phyloP scores from a whole-genome alignment of 2,797 vertebrate genomes.

The Pseudocheirus occidentalis region DNA sequence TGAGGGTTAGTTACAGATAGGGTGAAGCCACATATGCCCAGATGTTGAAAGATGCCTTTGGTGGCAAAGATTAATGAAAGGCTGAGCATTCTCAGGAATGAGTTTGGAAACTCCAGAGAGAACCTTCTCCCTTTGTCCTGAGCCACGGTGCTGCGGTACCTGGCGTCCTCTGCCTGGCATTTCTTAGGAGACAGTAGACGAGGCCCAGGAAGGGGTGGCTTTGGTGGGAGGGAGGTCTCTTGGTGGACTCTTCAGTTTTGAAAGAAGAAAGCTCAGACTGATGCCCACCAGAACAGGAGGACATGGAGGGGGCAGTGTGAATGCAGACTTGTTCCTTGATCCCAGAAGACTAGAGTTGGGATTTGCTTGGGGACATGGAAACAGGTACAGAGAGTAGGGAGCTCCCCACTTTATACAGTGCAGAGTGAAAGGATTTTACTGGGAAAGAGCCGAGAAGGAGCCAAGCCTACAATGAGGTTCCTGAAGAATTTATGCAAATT shows the following conservation, averaged over 20 bases:
- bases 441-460: background rate
- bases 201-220: background rate
- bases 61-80: background rate
- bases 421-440: background rate
- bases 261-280: background rate
- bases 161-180: background rate
- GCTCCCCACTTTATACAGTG: background rate
- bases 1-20: background rate
- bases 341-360: background rate
- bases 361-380: background rate
- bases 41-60: too few relatives aligned
- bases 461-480: background rate
- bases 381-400: background rate
- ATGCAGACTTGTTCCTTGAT: background rate
- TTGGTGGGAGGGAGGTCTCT: background rate
- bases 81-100: background rate
- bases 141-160: background rate
- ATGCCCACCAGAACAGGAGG: background rate
- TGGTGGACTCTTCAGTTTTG: background rate
- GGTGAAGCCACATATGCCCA: background rate
- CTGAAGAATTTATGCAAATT: background rate
- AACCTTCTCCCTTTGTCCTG: background rate
- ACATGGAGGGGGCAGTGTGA: background rate
- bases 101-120: background rate
- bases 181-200: background rate